A percentile compares a stretch with the other conserved stretches of the same genome.
phyloP scores from a whole-genome alignment of 2,888 invertebrate species.

The Sminthurinus aureus region DNA sequence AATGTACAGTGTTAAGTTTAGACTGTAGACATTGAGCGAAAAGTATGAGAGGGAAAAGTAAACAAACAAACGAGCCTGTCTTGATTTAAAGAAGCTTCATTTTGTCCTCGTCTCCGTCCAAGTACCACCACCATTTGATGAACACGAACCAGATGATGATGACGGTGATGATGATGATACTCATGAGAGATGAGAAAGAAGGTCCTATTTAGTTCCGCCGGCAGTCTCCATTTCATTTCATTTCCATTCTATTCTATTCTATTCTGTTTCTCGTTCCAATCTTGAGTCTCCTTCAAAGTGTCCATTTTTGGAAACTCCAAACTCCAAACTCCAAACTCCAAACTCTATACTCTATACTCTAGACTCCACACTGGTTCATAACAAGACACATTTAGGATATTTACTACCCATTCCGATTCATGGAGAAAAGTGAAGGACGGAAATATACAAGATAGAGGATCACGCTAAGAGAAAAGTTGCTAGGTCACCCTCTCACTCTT shows the following conservation, averaged over 20 bases:
- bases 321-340: conserved; percentile 9
- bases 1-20: neutral
- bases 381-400: conserved; percentile 9
- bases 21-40: neutral
- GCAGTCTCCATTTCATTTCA: neutral
- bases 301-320: conserved; percentile 9
- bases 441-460: neutral
- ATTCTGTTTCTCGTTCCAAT: neutral
- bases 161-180: neutral
- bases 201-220: no score
- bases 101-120: conserved; percentile 9
- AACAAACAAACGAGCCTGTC: conserved; percentile 28
- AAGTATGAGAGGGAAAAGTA: neutral
- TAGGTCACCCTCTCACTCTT: conserved; percentile 19
- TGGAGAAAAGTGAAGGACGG: no score
- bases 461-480: conserved; percentile 30
- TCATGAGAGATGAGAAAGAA: no score
- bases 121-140: conserved; percentile 22
- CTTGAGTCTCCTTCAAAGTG: neutral
- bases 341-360: neutral
- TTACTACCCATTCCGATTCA: neutral
- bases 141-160: conserved; percentile 17
- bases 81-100: neutral
- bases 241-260: conserved; percentile 7
- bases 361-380: neutral